phyloP scores from a whole-genome alignment of 1,140 invertebrate species.

The Andrena cerasifolii region DNA sequence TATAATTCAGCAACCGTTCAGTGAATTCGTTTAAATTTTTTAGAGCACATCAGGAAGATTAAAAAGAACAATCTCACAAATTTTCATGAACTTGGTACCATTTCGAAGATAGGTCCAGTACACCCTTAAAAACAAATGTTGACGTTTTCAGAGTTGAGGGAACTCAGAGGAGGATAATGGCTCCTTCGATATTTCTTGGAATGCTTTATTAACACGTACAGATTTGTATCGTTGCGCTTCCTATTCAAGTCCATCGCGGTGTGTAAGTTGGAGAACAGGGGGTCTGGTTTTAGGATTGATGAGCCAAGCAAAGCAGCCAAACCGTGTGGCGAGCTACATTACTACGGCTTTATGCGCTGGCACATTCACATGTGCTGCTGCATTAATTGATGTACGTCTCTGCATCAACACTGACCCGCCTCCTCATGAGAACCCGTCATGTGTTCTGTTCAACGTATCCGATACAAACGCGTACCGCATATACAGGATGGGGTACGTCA shows the following conservation, averaged over 20 bases:
- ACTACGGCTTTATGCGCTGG: conserved; percentile 75
- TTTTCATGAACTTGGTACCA: too few relatives aligned
- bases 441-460: conserved; percentile 62
- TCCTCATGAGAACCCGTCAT: conserved; percentile 78
- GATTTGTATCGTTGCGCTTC: too few relatives aligned
- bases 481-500: conserved; percentile 16
- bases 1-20: too few relatives aligned
- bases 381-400: conserved; percentile 79
- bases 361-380: conserved; percentile 78
- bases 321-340: conserved; percentile 74
- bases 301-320: conserved; percentile 66
- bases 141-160: too few relatives aligned
- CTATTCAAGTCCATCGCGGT: background rate
- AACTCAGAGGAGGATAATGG: too few relatives aligned
- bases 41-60: too few relatives aligned
- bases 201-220: too few relatives aligned
- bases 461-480: conserved; percentile 63
- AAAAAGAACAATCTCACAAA: too few relatives aligned
- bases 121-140: too few relatives aligned
- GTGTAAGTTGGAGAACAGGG: conserved; percentile 16
- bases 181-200: too few relatives aligned
- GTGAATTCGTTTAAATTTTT: too few relatives aligned
- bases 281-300: conserved; percentile 75
- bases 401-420: conserved; percentile 74
- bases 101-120: too few relatives aligned